Conservation (phyloP, 2,113 vertebrate genomes). For the Nesospiza acunhae region DNA sequence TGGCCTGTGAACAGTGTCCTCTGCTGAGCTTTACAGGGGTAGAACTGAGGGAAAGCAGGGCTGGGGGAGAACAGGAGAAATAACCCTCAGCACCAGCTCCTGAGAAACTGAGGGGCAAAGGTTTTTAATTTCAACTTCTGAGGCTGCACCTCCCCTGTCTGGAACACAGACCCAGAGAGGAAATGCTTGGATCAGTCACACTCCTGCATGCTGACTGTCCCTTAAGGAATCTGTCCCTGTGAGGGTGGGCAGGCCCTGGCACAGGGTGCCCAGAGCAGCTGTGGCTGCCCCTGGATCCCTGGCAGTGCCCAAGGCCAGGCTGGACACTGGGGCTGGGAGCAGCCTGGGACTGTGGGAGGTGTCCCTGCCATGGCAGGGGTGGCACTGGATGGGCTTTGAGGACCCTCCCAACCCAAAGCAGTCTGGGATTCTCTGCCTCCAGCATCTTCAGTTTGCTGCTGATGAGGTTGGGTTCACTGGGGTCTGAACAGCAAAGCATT, state of each 20-base stretch:
- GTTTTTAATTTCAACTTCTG: background rate
- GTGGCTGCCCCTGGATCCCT: background rate
- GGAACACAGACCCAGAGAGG: background rate
- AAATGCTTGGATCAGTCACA: background rate
- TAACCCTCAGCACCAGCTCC: background rate
- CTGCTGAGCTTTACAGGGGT: background rate
- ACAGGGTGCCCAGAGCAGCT: background rate
- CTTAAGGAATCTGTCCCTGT: fast-evolving
- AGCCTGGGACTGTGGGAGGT: background rate
- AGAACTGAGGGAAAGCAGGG: background rate
- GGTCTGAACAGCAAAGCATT: background rate
- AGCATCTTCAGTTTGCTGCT: background rate
- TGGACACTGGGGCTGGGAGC: background rate
- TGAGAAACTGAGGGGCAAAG: background rate
- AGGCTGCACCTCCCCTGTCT: background rate
- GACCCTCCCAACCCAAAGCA: background rate
- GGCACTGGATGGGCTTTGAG: fast-evolving
- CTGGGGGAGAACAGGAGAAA: background rate
- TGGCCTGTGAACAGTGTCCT: fast-evolving
- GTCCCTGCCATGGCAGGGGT: background rate
- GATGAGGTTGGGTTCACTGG: fast-evolving
- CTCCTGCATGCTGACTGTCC: background rate
- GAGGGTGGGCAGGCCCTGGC: background rate
- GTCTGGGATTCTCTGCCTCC: background rate
- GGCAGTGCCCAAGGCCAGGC: background rate